These are phyloP conservation scores for Agapornis canus DNA, from an alignment of 2,797 vertebrate genomes.

Conservation along the genomic window DNA sequence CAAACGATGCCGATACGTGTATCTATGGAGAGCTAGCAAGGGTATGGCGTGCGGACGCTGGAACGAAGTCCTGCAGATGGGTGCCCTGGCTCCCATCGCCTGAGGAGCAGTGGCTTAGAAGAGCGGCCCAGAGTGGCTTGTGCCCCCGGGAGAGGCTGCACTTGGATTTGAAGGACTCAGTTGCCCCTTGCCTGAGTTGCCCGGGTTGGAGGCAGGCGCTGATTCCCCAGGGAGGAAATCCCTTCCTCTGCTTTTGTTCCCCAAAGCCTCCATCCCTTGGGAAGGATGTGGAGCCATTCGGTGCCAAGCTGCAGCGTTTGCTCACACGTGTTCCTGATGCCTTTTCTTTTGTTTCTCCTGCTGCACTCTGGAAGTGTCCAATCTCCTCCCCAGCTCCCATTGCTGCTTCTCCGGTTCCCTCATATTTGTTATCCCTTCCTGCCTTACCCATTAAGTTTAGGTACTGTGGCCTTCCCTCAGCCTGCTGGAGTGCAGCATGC, in stretches of 20 bases:
- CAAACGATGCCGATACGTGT: fast-evolving
- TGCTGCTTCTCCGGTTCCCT: neutral
- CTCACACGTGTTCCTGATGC: constrained; percentile 13
- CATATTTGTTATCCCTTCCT: neutral
- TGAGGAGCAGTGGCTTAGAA: neutral
- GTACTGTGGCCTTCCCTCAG: neutral
- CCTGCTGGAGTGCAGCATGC: neutral
- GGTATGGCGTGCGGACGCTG: fast-evolving
- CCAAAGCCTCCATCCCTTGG: neutral
- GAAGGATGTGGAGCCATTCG: fast-evolving
- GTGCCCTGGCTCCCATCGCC: neutral
- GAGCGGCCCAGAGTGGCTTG: neutral
- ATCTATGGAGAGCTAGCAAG: neutral
- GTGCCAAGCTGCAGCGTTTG: neutral
- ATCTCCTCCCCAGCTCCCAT: neutral
- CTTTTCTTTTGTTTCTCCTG: constrained; percentile 16
- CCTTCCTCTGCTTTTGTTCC: neutral
- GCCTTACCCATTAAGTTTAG: neutral
- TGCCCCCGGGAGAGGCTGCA: neutral
- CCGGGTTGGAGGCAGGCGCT: neutral
- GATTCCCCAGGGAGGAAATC: neutral
- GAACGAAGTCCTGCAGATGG: neutral
- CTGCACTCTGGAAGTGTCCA: neutral
- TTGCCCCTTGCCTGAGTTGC: neutral
- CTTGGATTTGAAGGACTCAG: neutral